phyloP scores from a whole-genome alignment of 2,113 vertebrate species.

The Pandion haliaetus region DNA sequence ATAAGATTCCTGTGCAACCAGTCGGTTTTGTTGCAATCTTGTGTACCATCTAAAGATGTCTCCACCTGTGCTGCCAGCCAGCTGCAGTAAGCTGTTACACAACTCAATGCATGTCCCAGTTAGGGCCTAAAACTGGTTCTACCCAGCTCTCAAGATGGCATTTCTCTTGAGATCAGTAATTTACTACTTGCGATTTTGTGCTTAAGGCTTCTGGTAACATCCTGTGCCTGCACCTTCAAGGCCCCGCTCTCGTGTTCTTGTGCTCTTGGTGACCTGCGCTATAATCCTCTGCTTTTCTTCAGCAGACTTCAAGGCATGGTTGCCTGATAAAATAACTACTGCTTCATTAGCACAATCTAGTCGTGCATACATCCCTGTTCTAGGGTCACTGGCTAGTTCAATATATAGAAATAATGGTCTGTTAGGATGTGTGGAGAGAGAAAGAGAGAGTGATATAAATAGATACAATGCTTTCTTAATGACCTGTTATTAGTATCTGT shows the following conservation, averaged over 20 bases:
- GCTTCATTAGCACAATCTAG: neutral
- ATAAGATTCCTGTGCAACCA: constrained; percentile 1
- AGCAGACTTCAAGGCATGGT: neutral
- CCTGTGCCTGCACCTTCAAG: neutral
- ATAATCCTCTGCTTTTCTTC: neutral
- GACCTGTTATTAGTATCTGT: neutral
- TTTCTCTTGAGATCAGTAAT: neutral
- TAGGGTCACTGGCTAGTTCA: neutral
- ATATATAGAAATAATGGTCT: neutral
- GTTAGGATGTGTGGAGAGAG: neutral
- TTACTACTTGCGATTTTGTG: neutral
- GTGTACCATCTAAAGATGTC: neutral
- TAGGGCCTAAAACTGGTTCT: constrained; percentile 12
- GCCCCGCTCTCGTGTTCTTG: fast-evolving
- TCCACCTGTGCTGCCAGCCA: constrained; percentile 21
- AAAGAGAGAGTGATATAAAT: neutral
- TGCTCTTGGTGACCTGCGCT: neutral
- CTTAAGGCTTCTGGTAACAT: neutral
- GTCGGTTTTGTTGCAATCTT: constrained; percentile 24
- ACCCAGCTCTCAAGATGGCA: neutral
- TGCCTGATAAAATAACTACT: neutral
- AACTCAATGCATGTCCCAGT: neutral
- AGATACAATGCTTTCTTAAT: neutral
- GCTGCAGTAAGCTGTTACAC: constrained; percentile 28
- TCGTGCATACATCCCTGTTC: neutral